Conservation (phyloP, 2,888 invertebrate genomes). For the Dryadula phaetusa region DNA sequence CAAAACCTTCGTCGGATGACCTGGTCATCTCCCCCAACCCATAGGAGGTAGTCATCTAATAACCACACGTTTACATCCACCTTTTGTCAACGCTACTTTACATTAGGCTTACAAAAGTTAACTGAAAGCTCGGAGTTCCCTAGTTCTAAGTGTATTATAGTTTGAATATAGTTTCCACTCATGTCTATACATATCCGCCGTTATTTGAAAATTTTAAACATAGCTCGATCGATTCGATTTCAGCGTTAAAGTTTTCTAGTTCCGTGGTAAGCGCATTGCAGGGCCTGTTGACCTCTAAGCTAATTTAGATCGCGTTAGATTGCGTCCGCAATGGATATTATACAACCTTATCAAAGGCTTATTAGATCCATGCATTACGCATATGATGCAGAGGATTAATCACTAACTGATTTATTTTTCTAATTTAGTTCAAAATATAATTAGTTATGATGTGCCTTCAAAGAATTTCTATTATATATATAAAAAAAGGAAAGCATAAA, state of each 20-base stretch:
- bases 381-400: conserved; percentile 7
- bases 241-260: conserved; percentile 24
- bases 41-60: no score
- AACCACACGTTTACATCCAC: neutral
- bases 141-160: no score
- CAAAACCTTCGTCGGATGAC: no score
- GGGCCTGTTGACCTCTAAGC: conserved; percentile 42
- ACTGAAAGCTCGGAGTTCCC: neutral
- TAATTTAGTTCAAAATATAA: no score
- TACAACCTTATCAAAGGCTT: conserved; percentile 25
- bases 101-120: neutral
- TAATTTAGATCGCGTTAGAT: conserved; percentile 40
- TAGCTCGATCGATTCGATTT: conserved; percentile 2
- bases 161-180: no score
- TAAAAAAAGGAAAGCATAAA: no score
- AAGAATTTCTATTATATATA: no score
- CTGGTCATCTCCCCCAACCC: no score
- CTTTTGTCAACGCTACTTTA: neutral
- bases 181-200: no score
- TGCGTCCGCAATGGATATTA: conserved; percentile 25
- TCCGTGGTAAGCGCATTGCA: conserved; percentile 37
- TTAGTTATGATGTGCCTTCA: no score
- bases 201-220: neutral
- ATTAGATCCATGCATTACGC: conserved; percentile 16
- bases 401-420: neutral